Evolutionary conservation across 2,797 vertebrate genomes (phyloP).

Genomic region (Acanthurus lineatus): DNA sequence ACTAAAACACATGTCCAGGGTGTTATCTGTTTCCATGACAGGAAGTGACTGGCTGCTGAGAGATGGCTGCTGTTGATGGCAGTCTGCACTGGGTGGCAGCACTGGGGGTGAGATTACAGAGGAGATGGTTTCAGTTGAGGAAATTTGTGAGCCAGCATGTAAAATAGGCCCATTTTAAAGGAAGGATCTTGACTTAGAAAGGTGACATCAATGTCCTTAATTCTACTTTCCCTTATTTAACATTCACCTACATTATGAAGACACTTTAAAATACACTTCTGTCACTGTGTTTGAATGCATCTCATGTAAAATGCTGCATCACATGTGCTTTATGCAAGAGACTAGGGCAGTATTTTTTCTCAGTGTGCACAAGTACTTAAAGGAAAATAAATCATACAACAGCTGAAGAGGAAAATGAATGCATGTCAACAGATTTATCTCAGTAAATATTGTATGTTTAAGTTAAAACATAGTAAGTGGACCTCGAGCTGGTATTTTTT

Average conservation of each 20-base stretch:
- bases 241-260: not conserved
- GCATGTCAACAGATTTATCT: too few species aligned
- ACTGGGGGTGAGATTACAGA: conserved; percentile 58
- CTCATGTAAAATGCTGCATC: too few species aligned
- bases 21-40: conserved; percentile 59
- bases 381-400: not conserved
- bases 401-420: not conserved
- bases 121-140: not conserved
- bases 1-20: conserved; percentile 69
- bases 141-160: not conserved
- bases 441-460: not conserved
- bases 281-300: too few species aligned
- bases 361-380: not conserved
- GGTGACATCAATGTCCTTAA: too few species aligned
- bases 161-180: not conserved
- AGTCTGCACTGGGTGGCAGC: conserved; percentile 76
- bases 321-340: too few species aligned
- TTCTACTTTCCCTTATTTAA: not conserved
- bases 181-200: not conserved
- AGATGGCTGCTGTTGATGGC: conserved; percentile 65
- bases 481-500: not conserved
- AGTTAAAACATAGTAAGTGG: not conserved
- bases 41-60: conserved; percentile 33
- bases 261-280: not conserved
- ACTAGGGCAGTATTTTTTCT: not conserved